These are phyloP conservation scores for Hiodon alosoides DNA, from an alignment of 2,113 vertebrate genomes.

Conservation along the genomic window DNA sequence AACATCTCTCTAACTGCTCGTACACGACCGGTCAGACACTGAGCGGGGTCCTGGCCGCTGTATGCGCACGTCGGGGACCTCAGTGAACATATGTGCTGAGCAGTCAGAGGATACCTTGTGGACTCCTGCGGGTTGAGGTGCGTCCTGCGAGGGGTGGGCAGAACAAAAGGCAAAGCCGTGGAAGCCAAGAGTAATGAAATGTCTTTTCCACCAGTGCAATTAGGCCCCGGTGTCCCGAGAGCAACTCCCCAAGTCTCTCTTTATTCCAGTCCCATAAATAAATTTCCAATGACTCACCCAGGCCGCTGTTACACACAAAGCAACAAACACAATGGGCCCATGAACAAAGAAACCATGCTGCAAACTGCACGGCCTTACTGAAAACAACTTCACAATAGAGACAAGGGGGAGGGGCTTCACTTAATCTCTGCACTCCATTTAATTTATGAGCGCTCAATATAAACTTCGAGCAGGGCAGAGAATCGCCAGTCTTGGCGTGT, in stretches of 20 bases:
- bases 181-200: slow-evolving; percentile 22
- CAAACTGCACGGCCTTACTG: background rate
- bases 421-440: background rate
- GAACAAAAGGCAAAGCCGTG: slow-evolving; percentile 13
- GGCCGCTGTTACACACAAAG: slow-evolving; percentile 1
- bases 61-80: slow-evolving; percentile 39
- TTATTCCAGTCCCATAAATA: slow-evolving; percentile 12
- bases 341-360: slow-evolving; percentile 1
- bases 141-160: background rate
- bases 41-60: slow-evolving; percentile 1
- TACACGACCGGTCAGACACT: slow-evolving; percentile 24
- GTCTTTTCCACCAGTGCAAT: slow-evolving; percentile 22
- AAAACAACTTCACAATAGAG: background rate
- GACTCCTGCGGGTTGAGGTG: slow-evolving; percentile 1
- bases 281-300: background rate
- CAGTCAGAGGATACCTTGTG: slow-evolving; percentile 22
- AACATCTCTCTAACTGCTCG: no score
- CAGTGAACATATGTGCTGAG: slow-evolving; percentile 32
- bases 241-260: slow-evolving; percentile 2
- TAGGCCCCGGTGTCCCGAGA: slow-evolving; percentile 8
- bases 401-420: background rate
- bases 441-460: no score
- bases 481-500: no score
- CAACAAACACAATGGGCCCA: background rate
- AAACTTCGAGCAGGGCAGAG: no score